Percentiles rank a stretch among this genome's conserved stretches.
These are phyloP conservation scores for Pseudococcus jackbeardsleyi DNA, from an alignment of 2,888 invertebrate species.

Conservation along the genomic window DNA sequence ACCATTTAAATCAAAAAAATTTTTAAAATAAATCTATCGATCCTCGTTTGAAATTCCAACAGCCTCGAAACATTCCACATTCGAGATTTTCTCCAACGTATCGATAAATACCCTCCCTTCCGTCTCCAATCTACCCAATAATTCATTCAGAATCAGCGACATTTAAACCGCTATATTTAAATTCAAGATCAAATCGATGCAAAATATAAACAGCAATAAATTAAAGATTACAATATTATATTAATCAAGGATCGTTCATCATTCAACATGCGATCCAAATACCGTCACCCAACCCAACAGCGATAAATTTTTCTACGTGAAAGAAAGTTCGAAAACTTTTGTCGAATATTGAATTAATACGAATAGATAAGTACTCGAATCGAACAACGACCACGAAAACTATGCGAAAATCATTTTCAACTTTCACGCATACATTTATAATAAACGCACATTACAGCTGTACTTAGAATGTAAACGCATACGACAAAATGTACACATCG, in stretches of 20 bases:
- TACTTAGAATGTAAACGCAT: constrained; percentile 47
- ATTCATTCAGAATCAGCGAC: constrained; percentile 43
- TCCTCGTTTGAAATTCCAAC: not conserved
- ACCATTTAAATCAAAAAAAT: not conserved
- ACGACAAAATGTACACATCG: constrained; percentile 36
- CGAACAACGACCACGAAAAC: not conserved
- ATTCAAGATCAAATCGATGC: constrained; percentile 54
- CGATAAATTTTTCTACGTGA: not conserved
- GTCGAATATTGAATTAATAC: not conserved
- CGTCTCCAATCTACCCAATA: not conserved
- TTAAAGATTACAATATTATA: constrained; percentile 56
- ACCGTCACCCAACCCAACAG: constrained; percentile 23
- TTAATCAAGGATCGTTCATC: constrained; percentile 40
- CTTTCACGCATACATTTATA: constrained; percentile 35
- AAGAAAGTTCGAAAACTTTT: constrained; percentile 24
- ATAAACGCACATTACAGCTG: constrained; percentile 26
- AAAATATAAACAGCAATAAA: constrained; percentile 40
- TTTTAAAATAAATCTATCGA: not conserved
- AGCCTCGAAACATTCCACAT: not conserved
- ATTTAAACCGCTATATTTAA: constrained; percentile 35
- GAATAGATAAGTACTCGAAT: not conserved
- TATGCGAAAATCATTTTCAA: not conserved
- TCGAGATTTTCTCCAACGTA: not conserved
- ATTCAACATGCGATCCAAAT: constrained; percentile 45
- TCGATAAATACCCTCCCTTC: not conserved